Percentiles rank a stretch among this genome's conserved stretches.
These are phyloP conservation scores for Mylabris sibirica DNA, from an alignment of 2,888 invertebrate species.

Conservation along the genomic window DNA sequence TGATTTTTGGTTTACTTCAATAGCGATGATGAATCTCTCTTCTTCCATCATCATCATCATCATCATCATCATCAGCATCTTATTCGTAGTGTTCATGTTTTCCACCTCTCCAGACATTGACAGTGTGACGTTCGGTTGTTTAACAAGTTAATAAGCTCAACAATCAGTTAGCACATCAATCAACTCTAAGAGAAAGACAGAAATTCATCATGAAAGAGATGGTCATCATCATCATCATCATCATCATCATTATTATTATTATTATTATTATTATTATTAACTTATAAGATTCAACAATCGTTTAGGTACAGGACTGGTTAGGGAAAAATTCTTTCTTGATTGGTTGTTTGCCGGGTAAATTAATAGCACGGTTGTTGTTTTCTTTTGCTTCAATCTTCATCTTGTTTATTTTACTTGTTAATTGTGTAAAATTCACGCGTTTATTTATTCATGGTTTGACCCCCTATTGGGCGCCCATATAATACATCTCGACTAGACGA, in stretches of 20 bases:
- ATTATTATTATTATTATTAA: background rate
- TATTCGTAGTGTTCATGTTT: constrained; percentile 31
- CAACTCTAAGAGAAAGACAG: constrained; percentile 41
- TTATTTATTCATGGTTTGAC: constrained; percentile 63
- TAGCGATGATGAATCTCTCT: constrained; percentile 55
- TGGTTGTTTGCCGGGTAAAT: constrained; percentile 59
- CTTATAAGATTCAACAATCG: constrained; percentile 19
- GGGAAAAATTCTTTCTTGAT: constrained; percentile 58
- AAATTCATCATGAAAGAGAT: constrained; percentile 11
- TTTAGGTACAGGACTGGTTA: constrained; percentile 47
- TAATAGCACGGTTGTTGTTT: constrained; percentile 59
- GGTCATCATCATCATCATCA: too few species aligned
- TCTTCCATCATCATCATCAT: background rate
- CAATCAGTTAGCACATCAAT: constrained; percentile 62
- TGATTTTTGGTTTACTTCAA: constrained; percentile 53
- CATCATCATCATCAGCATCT: constrained; percentile 36
- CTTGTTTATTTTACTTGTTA: constrained; percentile 62
- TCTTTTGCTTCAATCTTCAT: constrained; percentile 23
- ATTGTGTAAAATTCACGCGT: constrained; percentile 64
- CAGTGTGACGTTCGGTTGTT: constrained; percentile 54
- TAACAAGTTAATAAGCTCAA: constrained; percentile 62
- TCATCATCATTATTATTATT: background rate
- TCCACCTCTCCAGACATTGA: constrained; percentile 8
- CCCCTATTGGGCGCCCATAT: constrained; percentile 58
- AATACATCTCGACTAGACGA: constrained; percentile 58